These are phyloP conservation scores for Cephalopholis sonnerati DNA, from an alignment of 2,113 vertebrate genomes.

Conservation along the genomic window DNA sequence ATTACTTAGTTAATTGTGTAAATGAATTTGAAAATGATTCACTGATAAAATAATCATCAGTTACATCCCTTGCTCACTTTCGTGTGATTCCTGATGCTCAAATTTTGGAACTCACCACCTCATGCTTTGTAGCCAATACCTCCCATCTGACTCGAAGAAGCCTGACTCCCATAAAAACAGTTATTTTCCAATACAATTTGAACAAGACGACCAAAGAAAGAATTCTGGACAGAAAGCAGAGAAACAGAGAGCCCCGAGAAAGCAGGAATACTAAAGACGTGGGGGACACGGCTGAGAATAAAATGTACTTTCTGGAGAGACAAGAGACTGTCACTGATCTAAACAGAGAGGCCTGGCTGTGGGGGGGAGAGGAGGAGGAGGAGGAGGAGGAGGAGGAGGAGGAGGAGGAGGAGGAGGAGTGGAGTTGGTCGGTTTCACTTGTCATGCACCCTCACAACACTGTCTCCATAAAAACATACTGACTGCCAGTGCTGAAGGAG, in stretches of 20 bases:
- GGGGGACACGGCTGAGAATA: conserved; percentile 33
- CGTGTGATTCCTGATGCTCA: background rate
- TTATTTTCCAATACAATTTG: background rate
- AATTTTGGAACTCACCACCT: background rate
- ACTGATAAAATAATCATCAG: background rate
- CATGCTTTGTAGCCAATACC: background rate
- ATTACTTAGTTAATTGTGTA: too few relatives aligned
- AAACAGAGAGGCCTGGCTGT: conserved; percentile 34
- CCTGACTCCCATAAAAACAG: background rate
- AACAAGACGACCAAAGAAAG: background rate
- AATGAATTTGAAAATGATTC: too few relatives aligned
- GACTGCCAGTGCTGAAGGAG: conserved; percentile 69
- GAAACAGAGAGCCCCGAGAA: conserved; percentile 19
- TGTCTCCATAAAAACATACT: conserved; percentile 66
- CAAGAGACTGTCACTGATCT: conserved; percentile 57
- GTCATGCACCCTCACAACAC: conserved; percentile 61
- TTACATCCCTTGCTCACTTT: background rate
- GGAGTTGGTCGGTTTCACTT: conserved; percentile 42
- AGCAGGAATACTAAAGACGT: conserved; percentile 43
- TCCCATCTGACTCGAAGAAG: background rate
- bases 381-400: conserved; percentile 11
- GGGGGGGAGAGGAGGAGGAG: conserved; percentile 9
- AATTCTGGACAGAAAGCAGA: background rate
- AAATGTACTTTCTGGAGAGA: conserved; percentile 51
- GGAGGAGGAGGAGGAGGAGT: conserved; percentile 13